A percentile compares a stretch with the other conserved stretches of the same genome.
phyloP scores from a whole-genome alignment of 92 coral and sea anemone genomes.

The Porites lobata region DNA sequence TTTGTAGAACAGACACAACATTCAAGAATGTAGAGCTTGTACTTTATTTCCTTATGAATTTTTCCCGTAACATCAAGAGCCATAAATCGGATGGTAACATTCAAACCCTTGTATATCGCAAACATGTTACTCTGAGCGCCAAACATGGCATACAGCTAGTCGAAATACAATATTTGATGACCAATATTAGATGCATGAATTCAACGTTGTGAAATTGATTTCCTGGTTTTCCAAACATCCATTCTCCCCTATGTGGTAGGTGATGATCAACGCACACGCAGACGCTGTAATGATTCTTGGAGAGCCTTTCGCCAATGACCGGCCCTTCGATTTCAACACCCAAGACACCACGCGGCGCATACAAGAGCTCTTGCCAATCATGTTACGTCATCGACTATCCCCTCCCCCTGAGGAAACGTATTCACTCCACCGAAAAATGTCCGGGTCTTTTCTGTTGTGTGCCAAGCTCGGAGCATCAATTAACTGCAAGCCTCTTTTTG shows the following conservation, averaged over 20 bases:
- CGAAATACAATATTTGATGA: too few species aligned
- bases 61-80: too few species aligned
- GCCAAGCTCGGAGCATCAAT: conserved; percentile 91
- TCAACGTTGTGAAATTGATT: background rate
- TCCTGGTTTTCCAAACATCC: background rate
- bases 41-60: too few species aligned
- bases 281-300: conserved; percentile 99
- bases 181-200: too few species aligned
- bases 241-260: conserved; percentile 48
- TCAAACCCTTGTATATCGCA: too few species aligned
- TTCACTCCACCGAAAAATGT: conserved; percentile 97
- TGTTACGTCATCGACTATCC: conserved; percentile 98
- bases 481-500: conserved; percentile 89
- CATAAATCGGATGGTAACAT: too few species aligned
- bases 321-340: conserved; percentile 81
- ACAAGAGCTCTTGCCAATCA: conserved; percentile 90
- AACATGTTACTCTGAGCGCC: too few species aligned
- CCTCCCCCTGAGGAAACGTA: conserved; percentile 99
- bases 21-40: too few species aligned
- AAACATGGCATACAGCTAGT: too few species aligned
- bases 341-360: conserved; percentile 96
- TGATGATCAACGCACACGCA: conserved; percentile 94
- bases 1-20: too few species aligned
- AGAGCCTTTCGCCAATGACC: conserved; percentile 85
- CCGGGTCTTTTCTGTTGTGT: conserved; percentile 94